Conservation (phyloP, 1,140 invertebrate genomes). For the Latrodectus geometricus region DNA sequence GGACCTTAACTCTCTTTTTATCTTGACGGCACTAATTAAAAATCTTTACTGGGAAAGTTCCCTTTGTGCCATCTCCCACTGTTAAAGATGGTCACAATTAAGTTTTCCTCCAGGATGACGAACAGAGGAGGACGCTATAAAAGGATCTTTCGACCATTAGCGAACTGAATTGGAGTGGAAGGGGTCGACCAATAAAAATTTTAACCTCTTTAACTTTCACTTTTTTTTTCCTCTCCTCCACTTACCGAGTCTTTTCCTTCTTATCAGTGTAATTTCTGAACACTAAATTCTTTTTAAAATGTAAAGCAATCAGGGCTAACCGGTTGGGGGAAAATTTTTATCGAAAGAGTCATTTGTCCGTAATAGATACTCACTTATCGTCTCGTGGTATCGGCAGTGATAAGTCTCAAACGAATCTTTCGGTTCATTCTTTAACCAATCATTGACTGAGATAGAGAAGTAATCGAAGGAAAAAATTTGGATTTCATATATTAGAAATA, state of each 20-base stretch:
- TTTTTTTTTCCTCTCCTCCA: neutral
- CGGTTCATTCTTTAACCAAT: neutral
- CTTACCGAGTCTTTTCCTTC: neutral
- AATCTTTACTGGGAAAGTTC: constrained; percentile 31
- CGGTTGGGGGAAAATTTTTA: constrained; percentile 31
- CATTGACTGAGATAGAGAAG: neutral
- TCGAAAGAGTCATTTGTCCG: constrained; percentile 26
- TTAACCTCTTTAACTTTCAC: neutral
- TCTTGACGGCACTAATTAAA: constrained; percentile 38
- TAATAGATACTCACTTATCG: constrained; percentile 27
- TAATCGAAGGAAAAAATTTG: constrained; percentile 11
- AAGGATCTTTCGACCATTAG: constrained; percentile 7
- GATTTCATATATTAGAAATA: too few relatives aligned
- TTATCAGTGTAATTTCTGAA: constrained; percentile 40
- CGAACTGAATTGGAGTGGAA: neutral
- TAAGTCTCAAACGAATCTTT: neutral
- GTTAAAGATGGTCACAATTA: constrained; percentile 53
- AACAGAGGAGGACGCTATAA: neutral
- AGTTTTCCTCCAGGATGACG: neutral
- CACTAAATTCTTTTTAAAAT: constrained; percentile 45
- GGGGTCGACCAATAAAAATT: constrained; percentile 2
- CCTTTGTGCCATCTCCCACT: constrained; percentile 6
- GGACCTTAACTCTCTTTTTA: neutral
- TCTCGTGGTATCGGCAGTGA: constrained; percentile 21
- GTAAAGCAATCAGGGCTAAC: constrained; percentile 16